A percentile compares a stretch with the other conserved stretches of the same genome.
Conservation (phyloP, 2,113 vertebrate species). For the Hucho hucho region DNA sequence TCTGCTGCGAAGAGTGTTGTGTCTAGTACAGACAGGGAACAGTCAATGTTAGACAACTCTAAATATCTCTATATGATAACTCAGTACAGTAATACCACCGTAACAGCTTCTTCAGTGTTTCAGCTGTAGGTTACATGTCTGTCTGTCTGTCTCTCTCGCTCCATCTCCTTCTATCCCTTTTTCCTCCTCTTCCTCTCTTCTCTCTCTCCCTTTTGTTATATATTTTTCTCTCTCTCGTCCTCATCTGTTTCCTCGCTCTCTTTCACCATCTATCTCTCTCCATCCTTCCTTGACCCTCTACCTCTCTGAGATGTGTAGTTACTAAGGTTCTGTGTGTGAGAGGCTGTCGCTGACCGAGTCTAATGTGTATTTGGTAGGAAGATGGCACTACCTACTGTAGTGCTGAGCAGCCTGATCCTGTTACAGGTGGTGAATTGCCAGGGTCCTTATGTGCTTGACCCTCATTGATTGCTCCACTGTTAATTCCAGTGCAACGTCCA, state of each 20-base stretch:
- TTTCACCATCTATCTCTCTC: not conserved
- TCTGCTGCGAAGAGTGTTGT: no score
- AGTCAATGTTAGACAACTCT: no score
- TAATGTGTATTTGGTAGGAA: not conserved
- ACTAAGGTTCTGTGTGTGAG: no score
- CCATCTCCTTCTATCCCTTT: not conserved
- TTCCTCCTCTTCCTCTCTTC: not conserved
- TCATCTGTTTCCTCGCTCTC: not conserved
- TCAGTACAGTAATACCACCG: no score
- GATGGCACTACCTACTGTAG: not conserved
- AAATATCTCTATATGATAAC: no score
- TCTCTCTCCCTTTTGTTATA: not conserved
- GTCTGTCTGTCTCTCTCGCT: not conserved
- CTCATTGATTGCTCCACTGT: constrained; percentile 27
- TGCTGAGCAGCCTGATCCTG: not conserved
- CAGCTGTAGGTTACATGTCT: not conserved
- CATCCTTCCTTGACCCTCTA: no score
- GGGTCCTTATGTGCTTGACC: constrained; percentile 7
- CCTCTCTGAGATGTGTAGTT: no score
- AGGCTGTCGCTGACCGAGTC: no score
- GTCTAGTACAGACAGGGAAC: no score
- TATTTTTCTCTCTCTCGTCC: not conserved
- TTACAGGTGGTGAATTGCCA: not conserved
- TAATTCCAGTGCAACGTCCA: constrained; percentile 28
- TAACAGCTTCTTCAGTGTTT: no score